A percentile compares a stretch with the other conserved stretches of the same genome.
Evolutionary conservation across 1,140 invertebrate genomes (phyloP).

Genomic region (Fopius arisanus): DNA sequence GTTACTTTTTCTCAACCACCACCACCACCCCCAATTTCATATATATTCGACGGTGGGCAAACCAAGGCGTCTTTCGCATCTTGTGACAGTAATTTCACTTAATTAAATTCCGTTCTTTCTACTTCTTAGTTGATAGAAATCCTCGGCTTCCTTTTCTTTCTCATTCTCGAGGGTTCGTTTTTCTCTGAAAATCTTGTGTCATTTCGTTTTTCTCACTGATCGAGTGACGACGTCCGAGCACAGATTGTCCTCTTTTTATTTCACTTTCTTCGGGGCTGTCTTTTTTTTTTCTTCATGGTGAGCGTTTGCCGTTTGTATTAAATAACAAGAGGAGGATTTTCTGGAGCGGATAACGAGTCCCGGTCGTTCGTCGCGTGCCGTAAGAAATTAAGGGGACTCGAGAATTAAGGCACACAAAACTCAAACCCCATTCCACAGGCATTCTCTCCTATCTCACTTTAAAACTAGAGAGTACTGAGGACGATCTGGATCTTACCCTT

Average conservation of each 20-base stretch:
- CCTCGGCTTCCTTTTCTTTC: not conserved
- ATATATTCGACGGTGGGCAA: not conserved
- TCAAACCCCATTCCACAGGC: not conserved
- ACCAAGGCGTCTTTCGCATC: constrained; percentile 47
- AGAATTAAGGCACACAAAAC: constrained; percentile 31
- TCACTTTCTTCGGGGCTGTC: not conserved
- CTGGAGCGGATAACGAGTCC: constrained; percentile 13
- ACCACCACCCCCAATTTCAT: not conserved
- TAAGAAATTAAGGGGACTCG: constrained; percentile 29
- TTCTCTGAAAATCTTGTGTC: constrained; percentile 9
- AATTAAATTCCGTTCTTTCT: constrained; percentile 67
- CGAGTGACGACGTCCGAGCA: not conserved
- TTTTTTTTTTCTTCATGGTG: not conserved
- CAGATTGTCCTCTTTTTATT: not conserved
- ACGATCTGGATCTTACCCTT: constrained; percentile 42
- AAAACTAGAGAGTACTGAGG: not conserved
- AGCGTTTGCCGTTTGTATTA: constrained; percentile 8
- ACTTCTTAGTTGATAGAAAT: constrained; percentile 34
- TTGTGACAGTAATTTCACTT: constrained; percentile 66
- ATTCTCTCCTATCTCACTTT: not conserved
- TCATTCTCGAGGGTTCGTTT: not conserved
- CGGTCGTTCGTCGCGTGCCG: constrained; percentile 19
- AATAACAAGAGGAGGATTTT: constrained; percentile 11
- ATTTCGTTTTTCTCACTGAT: not conserved
- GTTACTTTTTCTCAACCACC: constrained; percentile 25